Percentiles rank a stretch among this genome's conserved stretches.
phyloP scores from a whole-genome alignment of 2,113 vertebrate species.

The Hymenochirus boettgeri region DNA sequence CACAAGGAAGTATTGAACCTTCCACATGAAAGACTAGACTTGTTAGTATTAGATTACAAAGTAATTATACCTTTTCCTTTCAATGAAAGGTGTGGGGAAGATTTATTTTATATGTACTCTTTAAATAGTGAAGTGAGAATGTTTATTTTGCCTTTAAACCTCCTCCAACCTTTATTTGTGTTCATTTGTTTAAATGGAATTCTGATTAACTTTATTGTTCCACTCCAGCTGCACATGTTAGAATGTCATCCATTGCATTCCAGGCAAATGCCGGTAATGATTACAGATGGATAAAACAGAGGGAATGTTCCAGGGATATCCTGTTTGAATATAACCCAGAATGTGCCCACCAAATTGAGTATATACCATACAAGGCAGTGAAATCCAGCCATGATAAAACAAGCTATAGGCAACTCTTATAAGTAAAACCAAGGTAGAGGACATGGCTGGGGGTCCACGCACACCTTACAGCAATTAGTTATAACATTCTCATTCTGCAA shows the following conservation, averaged over 20 bases:
- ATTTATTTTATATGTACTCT: constrained; percentile 16
- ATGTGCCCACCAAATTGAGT: no score
- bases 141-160: constrained; percentile 18
- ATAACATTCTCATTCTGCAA: no score
- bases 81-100: not conserved
- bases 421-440: no score
- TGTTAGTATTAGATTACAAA: constrained; percentile 27
- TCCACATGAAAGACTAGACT: constrained; percentile 22
- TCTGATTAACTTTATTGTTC: constrained; percentile 1
- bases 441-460: no score
- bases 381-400: no score
- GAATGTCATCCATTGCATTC: constrained; percentile 3
- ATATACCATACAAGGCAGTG: no score
- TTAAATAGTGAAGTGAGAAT: constrained; percentile 30
- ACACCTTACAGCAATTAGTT: no score
- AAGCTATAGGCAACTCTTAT: not conserved
- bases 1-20: constrained; percentile 45
- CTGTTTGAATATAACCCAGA: no score
- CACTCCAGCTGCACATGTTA: not conserved
- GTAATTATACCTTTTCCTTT: constrained; percentile 10
- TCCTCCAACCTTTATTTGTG: constrained; percentile 24
- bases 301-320: no score
- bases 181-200: constrained; percentile 23
- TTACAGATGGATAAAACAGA: not conserved
- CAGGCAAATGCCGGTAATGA: not conserved